Percentiles rank a stretch among this genome's conserved stretches.
phyloP scores from a whole-genome alignment of 2,888 invertebrate species.

The Lydus trimaculatus region DNA sequence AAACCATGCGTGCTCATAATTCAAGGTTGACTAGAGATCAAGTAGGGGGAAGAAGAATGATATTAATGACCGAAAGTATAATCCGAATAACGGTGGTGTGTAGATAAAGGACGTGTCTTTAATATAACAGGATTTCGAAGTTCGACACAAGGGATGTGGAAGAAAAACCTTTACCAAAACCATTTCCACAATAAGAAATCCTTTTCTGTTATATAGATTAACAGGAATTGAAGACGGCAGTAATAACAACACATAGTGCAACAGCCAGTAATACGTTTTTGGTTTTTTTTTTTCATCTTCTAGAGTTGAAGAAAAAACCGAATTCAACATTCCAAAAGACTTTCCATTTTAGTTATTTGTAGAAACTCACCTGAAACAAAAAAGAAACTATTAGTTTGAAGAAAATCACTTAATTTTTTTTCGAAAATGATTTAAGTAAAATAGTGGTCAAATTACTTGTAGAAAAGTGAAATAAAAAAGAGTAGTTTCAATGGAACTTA shows the following conservation, averaged over 20 bases:
- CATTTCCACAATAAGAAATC: not conserved
- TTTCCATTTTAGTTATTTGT: constrained; percentile 1
- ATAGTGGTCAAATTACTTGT: not conserved
- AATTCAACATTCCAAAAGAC: not conserved
- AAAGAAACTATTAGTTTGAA: not conserved
- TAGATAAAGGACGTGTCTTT: constrained; percentile 15
- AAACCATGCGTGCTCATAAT: constrained; percentile 38
- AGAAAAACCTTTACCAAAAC: not conserved
- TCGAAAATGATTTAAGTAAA: not conserved
- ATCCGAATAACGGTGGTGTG: not conserved
- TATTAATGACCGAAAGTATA: constrained; percentile 3
- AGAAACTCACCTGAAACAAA: constrained; percentile 6
- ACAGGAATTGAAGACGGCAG: not conserved
- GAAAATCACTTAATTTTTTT: not conserved
- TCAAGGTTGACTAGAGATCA: constrained; percentile 33
- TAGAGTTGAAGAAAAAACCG: not conserved
- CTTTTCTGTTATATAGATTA: constrained; percentile 8
- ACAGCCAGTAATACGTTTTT: not conserved
- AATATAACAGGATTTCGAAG: constrained; percentile 10
- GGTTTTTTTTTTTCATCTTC: not conserved
- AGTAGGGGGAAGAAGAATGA: constrained; percentile 17
- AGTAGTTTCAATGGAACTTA: not conserved
- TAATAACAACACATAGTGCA: no score
- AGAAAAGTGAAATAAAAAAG: not conserved
- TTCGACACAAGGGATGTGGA: not conserved